Base-by-base conservation (phyloP, 1,140 invertebrate species). In the Zaprionus taronus region DNA sequence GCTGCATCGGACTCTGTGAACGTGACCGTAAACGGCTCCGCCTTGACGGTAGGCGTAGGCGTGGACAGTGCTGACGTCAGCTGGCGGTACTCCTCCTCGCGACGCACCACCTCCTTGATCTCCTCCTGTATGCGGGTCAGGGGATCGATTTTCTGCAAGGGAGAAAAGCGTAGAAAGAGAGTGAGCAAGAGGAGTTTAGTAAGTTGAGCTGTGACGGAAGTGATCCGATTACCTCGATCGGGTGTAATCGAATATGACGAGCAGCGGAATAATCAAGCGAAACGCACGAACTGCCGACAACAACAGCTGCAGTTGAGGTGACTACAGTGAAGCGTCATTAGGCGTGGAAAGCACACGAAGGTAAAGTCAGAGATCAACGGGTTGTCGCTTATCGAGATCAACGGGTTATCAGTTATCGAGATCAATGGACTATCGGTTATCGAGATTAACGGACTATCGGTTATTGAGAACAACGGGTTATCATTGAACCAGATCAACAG, bases 41-140 rank as follows among this genome's bases (percentile, higher is more conserved):
- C 68, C 14, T 77, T 62, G 0, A 73, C 17, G 4, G 73, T 22
- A 7, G 74, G 47, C 17, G 81, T 26, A 92, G 65, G 26, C 11
- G 60, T 24, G 20, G 20, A 22, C 15, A 28, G 49, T 90, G 72
- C 94, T 17, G 62, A 70, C 1, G 94, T 94, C 93, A 74, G 93
- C 93, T 95, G 95, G 80, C 95, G 94, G 65, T 95, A 94, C 79
- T 96, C 95, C 76, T 94, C 93, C 81, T 96, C 95, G 58, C 95
- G 93, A 76, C 95, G 95, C 14, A 94, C 95, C 41, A 95, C 95
- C 91, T 96, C 95, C 77, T 95, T 95, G 73, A 96, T 96, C 93
- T 96, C 95, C 78, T 94, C 94, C 84, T 95, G 95, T 91, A 96
- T 96, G 93, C 95, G 94, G 55, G 93, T 93, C 69, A 95, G 93